Evolutionary conservation across 2,888 invertebrate genomes (phyloP), one percentile per base, ranked within the genome.

Genomic region (Gastracanthus pulcherrimus): DNA sequence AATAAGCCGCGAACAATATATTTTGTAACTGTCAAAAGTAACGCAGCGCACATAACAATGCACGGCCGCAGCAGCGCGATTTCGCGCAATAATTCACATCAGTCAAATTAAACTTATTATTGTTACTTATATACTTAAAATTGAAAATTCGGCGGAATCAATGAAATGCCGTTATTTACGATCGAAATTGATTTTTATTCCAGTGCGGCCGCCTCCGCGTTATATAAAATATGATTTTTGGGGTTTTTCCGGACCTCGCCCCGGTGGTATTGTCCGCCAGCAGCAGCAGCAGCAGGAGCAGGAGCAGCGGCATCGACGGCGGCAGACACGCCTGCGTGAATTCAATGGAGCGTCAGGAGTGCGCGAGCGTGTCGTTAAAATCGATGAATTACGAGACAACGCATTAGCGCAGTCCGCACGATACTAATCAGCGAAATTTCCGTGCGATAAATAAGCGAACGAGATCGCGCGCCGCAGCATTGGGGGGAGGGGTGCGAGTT

Each of bases 371-470:
- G 45, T 87, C 88, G 89, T 89, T 90, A 89, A 90, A 91, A 91
- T 91, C 90, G 90, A 90, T 91, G 89, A 91, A 90, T 91, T 91
- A 91, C 90, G 90, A 90, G 89, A 89, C 90, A 90, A 88, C 88
- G 90, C 90, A 90, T 91, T 90, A 91, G 90, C 87, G 88, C 89
- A 89, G 89, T 90, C 89, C 89, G 89, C 90, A 90, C 90, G 91
- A 91, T 91, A 89, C 91, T 91, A 91, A 91, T 91, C 90, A 91
- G 91, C 89, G 86, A 90, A 91, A 91, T 91, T 91, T 90, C 91
- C 89, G 89, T 90, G 88, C 90, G 88, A 91, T 91, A 91, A 91
- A 91, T 91, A 91, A 90, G 60, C 88, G 90, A 89, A 89, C 87
- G 88, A 87, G 87, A 36, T 86, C 86, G 87, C 84, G 87, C 82